Evolutionary conservation across 2,113 vertebrate genomes (phyloP).

Genomic region (Anser cygnoides): DNA sequence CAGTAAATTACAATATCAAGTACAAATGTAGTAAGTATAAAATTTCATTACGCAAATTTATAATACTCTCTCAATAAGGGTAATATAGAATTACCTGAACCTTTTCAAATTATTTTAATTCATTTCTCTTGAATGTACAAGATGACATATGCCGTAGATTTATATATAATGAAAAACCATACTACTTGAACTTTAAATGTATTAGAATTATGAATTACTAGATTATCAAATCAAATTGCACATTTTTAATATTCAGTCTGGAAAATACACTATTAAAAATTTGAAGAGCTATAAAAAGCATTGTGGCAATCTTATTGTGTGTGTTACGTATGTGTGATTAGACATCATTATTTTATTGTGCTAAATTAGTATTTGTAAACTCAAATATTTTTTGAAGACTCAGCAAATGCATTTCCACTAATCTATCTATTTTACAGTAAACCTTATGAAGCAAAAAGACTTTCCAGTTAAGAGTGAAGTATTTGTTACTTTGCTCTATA

Average conservation of each 20-base stretch:
- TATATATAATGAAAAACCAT: not conserved
- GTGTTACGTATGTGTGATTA: not conserved
- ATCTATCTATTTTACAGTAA: not conserved
- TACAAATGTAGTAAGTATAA: not conserved
- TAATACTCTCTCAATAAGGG: not conserved
- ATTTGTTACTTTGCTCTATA: not conserved
- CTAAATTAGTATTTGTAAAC: not conserved
- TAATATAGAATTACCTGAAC: not conserved
- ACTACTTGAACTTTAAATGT: not conserved
- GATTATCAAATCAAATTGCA: not conserved
- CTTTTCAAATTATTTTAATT: not conserved
- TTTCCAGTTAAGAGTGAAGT: rapidly evolving
- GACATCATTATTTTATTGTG: not conserved
- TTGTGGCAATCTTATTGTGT: not conserved
- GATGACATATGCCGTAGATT: not conserved
- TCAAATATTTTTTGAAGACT: not conserved
- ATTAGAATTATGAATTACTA: not conserved
- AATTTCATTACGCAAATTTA: not conserved
- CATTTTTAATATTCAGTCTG: not conserved
- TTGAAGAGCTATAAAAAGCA: not conserved
- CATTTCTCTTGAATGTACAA: not conserved
- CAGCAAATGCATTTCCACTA: not conserved
- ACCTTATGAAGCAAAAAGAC: not conserved
- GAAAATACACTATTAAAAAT: not conserved
- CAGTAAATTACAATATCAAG: not conserved